Evolutionary conservation across 2,113 vertebrate genomes (phyloP).

Genomic region (Poeciliopsis occidentalis): DNA sequence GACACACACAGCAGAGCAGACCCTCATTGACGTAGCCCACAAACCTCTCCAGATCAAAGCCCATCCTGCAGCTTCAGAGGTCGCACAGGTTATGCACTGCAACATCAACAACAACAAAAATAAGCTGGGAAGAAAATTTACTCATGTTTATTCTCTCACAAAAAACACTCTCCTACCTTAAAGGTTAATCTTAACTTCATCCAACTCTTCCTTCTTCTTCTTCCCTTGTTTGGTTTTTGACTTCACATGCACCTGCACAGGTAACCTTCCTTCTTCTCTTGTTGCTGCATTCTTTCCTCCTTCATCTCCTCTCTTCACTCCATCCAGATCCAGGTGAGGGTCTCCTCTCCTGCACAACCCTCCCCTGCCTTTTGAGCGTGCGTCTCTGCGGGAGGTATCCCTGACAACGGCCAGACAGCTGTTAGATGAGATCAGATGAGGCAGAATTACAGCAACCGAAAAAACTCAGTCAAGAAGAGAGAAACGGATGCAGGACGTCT

Average conservation of each 20-base stretch:
- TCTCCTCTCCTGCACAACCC: slow-evolving; percentile 46
- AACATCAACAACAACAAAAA: background rate
- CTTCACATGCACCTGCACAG: slow-evolving; percentile 18
- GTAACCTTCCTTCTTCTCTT: slow-evolving; percentile 6
- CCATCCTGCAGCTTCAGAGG: slow-evolving; percentile 78
- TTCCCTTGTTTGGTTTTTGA: slow-evolving; percentile 12
- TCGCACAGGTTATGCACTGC: background rate
- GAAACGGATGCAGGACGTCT: background rate
- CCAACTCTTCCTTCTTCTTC: slow-evolving; percentile 24
- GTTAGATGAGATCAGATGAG: slow-evolving; percentile 70
- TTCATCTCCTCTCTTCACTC: slow-evolving; percentile 28
- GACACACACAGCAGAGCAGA: slow-evolving; percentile 89
- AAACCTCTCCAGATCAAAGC: slow-evolving; percentile 89
- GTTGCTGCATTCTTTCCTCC: background rate
- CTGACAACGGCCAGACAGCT: slow-evolving; percentile 77
- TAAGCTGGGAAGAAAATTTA: background rate
- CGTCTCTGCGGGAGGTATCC: slow-evolving; percentile 69
- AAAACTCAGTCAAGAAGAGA: slow-evolving; percentile 9
- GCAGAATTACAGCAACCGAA: slow-evolving; percentile 59
- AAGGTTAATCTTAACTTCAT: slow-evolving; percentile 17
- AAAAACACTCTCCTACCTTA: slow-evolving; percentile 59
- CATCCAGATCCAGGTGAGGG: slow-evolving; percentile 60
- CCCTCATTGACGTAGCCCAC: slow-evolving; percentile 91
- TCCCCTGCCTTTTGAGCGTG: slow-evolving; percentile 44
- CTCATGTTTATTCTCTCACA: background rate